Evolutionary conservation across 1,140 invertebrate genomes (phyloP).

Genomic region (Papilio xuthus): DNA sequence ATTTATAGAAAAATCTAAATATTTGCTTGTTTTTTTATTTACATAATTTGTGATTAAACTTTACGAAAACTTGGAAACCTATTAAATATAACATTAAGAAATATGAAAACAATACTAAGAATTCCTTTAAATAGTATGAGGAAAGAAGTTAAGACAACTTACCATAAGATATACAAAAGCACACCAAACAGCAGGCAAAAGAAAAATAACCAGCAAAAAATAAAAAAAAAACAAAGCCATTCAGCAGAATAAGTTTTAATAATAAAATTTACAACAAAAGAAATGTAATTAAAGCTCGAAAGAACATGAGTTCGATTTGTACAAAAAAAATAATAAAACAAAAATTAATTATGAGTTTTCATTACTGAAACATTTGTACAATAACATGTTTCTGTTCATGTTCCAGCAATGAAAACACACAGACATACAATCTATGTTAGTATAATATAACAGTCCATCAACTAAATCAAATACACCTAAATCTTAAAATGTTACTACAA

Average conservation of each 20-base stretch:
- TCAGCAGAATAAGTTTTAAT: slow-evolving; percentile 77
- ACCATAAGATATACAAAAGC: slow-evolving; percentile 55
- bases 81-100: too few species aligned
- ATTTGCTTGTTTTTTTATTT: too few species aligned
- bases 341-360: slow-evolving; percentile 44
- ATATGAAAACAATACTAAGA: too few species aligned
- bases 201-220: slow-evolving; percentile 60
- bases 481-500: slow-evolving; percentile 29
- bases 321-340: slow-evolving; percentile 64
- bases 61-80: too few species aligned
- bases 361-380: slow-evolving; percentile 1
- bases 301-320: slow-evolving; percentile 72
- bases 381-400: background rate
- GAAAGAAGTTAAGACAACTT: slow-evolving; percentile 47
- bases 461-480: slow-evolving; percentile 37
- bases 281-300: slow-evolving; percentile 77
- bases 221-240: slow-evolving; percentile 72
- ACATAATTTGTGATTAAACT: too few species aligned
- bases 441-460: slow-evolving; percentile 52
- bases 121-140: background rate
- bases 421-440: slow-evolving; percentile 39
- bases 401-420: slow-evolving; percentile 34
- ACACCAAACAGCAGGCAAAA: slow-evolving; percentile 62
- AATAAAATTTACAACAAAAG: slow-evolving; percentile 79
- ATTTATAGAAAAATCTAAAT: too few species aligned